These are phyloP conservation scores for Napeogenes inachia DNA, from an alignment of 2,888 invertebrate genomes.

Conservation along the genomic window DNA sequence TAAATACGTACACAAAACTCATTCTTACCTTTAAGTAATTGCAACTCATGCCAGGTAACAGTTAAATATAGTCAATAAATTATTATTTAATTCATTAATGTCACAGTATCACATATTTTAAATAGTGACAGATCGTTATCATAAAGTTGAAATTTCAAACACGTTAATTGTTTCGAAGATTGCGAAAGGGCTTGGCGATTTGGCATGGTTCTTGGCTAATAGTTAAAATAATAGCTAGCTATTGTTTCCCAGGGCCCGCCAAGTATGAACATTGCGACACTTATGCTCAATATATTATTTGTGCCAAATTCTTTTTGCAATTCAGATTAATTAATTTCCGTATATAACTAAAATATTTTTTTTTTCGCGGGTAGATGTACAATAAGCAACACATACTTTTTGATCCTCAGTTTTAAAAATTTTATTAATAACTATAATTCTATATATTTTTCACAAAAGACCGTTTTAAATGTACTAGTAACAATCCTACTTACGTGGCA, in stretches of 20 bases:
- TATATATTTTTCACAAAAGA: too few species aligned
- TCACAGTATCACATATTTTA: neutral
- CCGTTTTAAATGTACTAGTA: too few species aligned
- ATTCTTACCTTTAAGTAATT: too few species aligned
- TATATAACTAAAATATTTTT: too few species aligned
- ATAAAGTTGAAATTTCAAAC: conserved; percentile 25
- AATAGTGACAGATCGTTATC: conserved; percentile 16
- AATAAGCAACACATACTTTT: too few species aligned
- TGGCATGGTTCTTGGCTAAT: conserved; percentile 23
- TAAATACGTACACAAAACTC: too few species aligned
- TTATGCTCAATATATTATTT: neutral
- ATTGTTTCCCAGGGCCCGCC: conserved; percentile 29
- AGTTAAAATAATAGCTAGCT: conserved; percentile 19
- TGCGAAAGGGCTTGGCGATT: conserved; percentile 23
- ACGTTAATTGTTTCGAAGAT: conserved; percentile 31
- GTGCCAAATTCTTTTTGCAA: conserved; percentile 9
- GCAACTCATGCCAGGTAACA: too few species aligned
- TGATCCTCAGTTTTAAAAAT: too few species aligned
- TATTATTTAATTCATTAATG: neutral
- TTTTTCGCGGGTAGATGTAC: too few species aligned
- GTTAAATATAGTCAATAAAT: neutral
- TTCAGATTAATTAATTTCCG: too few species aligned
- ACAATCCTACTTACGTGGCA: too few species aligned
- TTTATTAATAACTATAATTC: too few species aligned
- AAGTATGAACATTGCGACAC: conserved; percentile 28